Evolutionary conservation across 2,113 vertebrate genomes (phyloP), one percentile per base, ranked within the genome.

Genomic region (Rhodinocichla rosea): DNA sequence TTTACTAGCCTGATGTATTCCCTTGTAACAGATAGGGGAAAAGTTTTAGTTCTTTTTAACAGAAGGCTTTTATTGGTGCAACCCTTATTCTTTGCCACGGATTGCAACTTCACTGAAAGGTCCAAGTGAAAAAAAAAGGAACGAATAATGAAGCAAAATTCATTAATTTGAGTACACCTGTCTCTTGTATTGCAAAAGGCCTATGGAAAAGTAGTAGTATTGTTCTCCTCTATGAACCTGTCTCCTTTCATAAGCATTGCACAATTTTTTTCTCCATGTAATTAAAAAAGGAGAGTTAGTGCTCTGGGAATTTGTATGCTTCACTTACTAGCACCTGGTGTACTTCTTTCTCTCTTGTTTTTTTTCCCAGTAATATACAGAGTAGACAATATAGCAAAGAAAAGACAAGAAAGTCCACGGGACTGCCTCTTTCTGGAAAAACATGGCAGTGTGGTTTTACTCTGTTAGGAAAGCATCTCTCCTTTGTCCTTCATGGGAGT

Each of bases 291-390:
- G 42, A 55, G 64, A 78, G 47, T 14, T 75, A 56, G 44, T 20
- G 21, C 87, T 77, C 64, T 84, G 80, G 69, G 53, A 95, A 89
- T 89, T 67, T 71, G 5, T 35, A 89, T 78, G 94, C 77, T 87
- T 91, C 69, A 75, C 78, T 95, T 93, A 39, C 73, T 68, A 92
- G 69, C 90, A 96, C 64, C 83, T 90, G 94, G 68, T 78, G 42
- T 49, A 75, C 39, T 22, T 78, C 35, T 59, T 78, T 63, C 39
- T 81, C 42, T 75, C 62, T 62, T 40, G 20, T 11, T 62, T 90
- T 75, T 60, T 60, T 74, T 68, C 53, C 37, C 75, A 74, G 50
- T 15, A 70, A 73, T 4, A 23, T n/a, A 37, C 18, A 27, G 30
- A 76, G 27, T 32, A 65, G 39, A 75, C 82, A 60, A 39, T 35